Percentiles rank a stretch among this genome's conserved stretches.
Evolutionary conservation across 2,113 vertebrate genomes (phyloP).

Genomic region (Rhegmatorhina hoffmannsi): DNA sequence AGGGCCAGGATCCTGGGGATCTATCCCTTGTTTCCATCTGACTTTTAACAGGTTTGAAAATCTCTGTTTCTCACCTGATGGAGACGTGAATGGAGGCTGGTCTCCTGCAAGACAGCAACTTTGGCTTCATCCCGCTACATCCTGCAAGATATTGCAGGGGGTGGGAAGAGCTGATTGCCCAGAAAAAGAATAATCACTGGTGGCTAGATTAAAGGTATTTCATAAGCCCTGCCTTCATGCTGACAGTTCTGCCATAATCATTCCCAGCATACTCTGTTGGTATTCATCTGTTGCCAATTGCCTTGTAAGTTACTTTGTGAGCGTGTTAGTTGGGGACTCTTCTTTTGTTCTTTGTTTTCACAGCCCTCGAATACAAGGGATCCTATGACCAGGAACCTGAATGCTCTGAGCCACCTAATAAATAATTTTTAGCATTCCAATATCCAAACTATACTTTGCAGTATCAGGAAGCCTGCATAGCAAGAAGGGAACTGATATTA

Average conservation of each 20-base stretch:
- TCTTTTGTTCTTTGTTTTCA: conserved; percentile 38
- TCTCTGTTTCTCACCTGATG: conserved; percentile 14
- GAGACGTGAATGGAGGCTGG: neutral
- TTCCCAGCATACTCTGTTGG: conserved; percentile 18
- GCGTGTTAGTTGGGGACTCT: neutral
- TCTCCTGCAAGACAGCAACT: neutral
- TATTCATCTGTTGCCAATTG: conserved; percentile 61
- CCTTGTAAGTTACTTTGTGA: conserved; percentile 51
- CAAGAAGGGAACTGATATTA: neutral
- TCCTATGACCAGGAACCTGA: neutral
- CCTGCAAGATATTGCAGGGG: neutral
- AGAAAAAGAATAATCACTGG: conserved; percentile 32
- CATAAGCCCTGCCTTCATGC: conserved; percentile 23
- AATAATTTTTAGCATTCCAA: neutral
- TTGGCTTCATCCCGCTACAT: neutral
- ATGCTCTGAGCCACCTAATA: conserved; percentile 7
- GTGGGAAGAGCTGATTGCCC: neutral
- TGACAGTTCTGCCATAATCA: conserved; percentile 48
- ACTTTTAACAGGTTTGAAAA: neutral
- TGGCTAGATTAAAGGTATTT: conserved; percentile 49
- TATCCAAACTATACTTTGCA: neutral
- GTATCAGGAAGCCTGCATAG: neutral
- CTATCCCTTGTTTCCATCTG: neutral
- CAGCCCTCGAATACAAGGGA: neutral
- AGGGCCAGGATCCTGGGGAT: conserved; percentile 2